Evolutionary conservation across 1,140 invertebrate species (phyloP), one percentile per base, ranked within the genome.

Genomic region (Zaprionus camerounensis): DNA sequence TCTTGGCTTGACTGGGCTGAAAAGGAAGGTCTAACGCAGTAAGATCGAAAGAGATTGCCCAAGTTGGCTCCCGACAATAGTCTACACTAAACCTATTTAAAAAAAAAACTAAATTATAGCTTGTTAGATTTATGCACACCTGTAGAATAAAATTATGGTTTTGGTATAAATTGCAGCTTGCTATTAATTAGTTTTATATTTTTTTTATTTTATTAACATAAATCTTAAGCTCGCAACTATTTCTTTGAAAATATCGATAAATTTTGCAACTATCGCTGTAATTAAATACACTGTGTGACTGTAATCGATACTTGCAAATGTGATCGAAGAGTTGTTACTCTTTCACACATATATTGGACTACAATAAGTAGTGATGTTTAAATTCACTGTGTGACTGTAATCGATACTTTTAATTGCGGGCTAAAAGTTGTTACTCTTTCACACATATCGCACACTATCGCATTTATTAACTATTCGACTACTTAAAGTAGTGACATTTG

Each of bases 1-100:
- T 95, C 98, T 96, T 94, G 98, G 97, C 93, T 96, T 95, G 80
- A 97, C 94, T 93, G 98, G 94, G 93, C 93, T 44, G 91, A 92
- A 38, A 94, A 78, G 73, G 87, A 93, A 56, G 74, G 73, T 22
- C 73, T 80, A 3, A 1, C 58, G 2, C n/a, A 73, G 44, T 77
- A 34, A 73, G 4, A 20, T 13, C 41, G 12, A 26, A 1, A 24
- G 5, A n/a, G 0, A 49, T 31, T 59, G 31, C 7, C 38, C 15
- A 9, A n/a, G 11, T 36, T 34, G n/a, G 15, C 56, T 1, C 7
- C 15, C 2, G 17, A 51, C 46, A 24, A 3, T 51, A 51, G 20
- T 13, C 20, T 51, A 24, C 46, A 51, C 22, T 46, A 17, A 44
- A 24, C 4, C 11, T 51, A 20, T 51, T 51, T 51, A 51, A 51